These are phyloP conservation scores for Drosophila pseudotakahashii DNA, from an alignment of 2,888 invertebrate species.

Conservation along the genomic window DNA sequence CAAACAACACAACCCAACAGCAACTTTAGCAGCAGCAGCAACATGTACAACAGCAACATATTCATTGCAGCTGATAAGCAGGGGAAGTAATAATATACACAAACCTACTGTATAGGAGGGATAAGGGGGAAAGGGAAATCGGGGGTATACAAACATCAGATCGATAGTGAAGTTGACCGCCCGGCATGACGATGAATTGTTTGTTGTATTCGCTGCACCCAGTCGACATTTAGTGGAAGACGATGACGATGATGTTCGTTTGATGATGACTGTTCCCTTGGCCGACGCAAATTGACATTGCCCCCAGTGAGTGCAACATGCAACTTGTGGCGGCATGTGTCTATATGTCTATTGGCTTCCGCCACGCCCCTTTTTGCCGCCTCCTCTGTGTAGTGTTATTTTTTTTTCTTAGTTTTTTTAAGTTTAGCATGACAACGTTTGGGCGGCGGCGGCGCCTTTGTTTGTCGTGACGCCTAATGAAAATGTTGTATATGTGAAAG, in stretches of 20 bases:
- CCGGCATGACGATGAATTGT: conserved; percentile 45
- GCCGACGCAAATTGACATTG: conserved; percentile 71
- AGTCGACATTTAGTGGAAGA: conserved; percentile 69
- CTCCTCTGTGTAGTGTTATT: conserved; percentile 4
- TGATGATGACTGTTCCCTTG: conserved; percentile 55
- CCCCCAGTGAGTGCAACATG: conserved; percentile 44
- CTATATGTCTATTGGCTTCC: conserved; percentile 23
- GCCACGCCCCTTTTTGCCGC: conserved; percentile 23
- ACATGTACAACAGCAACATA: conserved; percentile 30
- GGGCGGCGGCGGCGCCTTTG: conserved; percentile 75
- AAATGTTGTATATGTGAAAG: conserved; percentile 38
- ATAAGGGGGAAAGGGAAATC: too few relatives aligned
- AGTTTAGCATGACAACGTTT: conserved; percentile 62
- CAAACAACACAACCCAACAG: conserved; percentile 46
- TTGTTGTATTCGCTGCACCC: conserved; percentile 57
- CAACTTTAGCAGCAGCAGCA: conserved; percentile 19
- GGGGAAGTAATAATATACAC: conserved; percentile 29
- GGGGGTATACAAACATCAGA: conserved; percentile 21
- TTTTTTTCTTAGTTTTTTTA: conserved; percentile 32
- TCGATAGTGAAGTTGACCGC: conserved; percentile 64
- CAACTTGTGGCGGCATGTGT: conserved; percentile 31
- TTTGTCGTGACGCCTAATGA: conserved; percentile 58
- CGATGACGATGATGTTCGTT: conserved; percentile 28
- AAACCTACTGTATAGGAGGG: background rate
- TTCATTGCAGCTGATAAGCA: conserved; percentile 61